Percentiles rank a stretch among this genome's conserved stretches.
Evolutionary conservation across 2,113 vertebrate genomes (phyloP).

Genomic region (Phrynocephalus versicolor): DNA sequence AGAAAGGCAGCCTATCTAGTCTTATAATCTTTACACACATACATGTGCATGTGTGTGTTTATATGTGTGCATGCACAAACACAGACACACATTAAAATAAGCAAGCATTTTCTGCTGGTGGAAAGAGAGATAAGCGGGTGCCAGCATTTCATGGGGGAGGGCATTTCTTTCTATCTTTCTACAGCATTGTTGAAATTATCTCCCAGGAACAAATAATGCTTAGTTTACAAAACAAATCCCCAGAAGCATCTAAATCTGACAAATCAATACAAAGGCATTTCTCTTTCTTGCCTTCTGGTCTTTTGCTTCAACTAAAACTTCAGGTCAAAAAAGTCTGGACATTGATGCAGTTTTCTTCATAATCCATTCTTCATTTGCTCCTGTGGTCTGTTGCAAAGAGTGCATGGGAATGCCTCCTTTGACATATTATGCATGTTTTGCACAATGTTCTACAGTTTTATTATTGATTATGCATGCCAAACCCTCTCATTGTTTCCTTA

Average conservation of each 20-base stretch:
- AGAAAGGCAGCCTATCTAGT: no score
- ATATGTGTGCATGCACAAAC: no score
- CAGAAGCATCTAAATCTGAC: neutral
- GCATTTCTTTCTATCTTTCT: no score
- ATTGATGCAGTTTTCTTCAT: neutral
- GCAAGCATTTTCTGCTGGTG: no score
- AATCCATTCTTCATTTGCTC: neutral
- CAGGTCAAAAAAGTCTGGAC: neutral
- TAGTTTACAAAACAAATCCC: slow-evolving; percentile 25
- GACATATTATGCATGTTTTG: neutral
- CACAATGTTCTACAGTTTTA: neutral
- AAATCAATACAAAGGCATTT: neutral
- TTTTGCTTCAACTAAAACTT: neutral
- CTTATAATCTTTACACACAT: no score
- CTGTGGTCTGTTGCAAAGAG: neutral
- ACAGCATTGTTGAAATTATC: neutral
- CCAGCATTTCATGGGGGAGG: no score
- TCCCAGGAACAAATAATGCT: slow-evolving; percentile 28
- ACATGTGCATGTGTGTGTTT: no score
- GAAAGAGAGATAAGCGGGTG: no score
- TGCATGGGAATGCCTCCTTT: neutral
- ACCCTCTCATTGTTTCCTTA: neutral
- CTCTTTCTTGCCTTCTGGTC: neutral
- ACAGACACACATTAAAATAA: no score
- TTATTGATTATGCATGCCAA: neutral